Conservation (phyloP, 2,797 vertebrate species). For the Sarcoramphus papa region DNA sequence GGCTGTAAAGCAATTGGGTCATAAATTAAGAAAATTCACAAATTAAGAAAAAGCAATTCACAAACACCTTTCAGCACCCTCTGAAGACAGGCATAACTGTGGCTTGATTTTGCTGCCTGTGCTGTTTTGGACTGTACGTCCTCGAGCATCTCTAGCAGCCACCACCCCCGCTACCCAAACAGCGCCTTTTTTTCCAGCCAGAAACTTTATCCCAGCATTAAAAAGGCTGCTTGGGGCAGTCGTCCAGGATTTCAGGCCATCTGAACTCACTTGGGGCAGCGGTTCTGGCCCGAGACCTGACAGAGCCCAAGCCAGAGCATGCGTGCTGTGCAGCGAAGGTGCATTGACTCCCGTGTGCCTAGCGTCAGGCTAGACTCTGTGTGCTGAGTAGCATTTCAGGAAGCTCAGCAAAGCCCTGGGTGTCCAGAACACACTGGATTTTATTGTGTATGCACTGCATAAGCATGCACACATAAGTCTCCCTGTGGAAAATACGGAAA, state of each 20-base stretch:
- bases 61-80: background rate
- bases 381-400: background rate
- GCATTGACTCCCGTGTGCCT: background rate
- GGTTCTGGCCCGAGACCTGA: background rate
- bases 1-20: background rate
- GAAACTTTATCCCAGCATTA: background rate
- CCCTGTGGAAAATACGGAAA: background rate
- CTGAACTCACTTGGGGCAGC: background rate
- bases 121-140: background rate
- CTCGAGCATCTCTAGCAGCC: background rate
- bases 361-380: background rate
- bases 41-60: background rate
- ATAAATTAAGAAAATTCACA: background rate
- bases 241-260: background rate
- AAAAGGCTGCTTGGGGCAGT: background rate
- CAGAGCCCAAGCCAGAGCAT: fast-evolving
- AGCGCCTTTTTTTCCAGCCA: background rate
- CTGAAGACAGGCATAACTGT: background rate
- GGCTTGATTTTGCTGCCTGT: background rate
- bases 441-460: background rate
- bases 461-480: background rate
- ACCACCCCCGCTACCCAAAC: background rate
- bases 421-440: background rate
- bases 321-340: fast-evolving
- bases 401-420: background rate